Percentiles rank a stretch among this genome's conserved stretches.
phyloP scores from a whole-genome alignment of 2,113 vertebrate species.

The Ornithorhynchus anatinus region DNA sequence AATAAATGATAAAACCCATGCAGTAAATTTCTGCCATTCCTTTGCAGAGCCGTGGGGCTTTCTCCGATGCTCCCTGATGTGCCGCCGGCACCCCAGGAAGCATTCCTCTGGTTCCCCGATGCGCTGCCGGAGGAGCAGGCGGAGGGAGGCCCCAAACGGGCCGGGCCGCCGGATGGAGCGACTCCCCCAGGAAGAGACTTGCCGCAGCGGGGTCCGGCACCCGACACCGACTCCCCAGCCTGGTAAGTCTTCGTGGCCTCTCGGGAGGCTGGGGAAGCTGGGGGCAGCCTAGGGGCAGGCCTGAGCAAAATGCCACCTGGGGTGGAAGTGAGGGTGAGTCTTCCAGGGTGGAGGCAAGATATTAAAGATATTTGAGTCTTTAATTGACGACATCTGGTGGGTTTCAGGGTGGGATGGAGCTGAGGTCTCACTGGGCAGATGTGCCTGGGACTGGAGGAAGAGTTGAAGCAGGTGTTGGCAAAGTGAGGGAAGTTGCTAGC shows the following conservation, averaged over 20 bases:
- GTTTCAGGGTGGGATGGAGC: too few species aligned
- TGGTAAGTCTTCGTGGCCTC: slow-evolving; percentile 75
- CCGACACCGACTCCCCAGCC: slow-evolving; percentile 62
- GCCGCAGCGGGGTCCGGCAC: slow-evolving; percentile 54
- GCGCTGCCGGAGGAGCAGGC: slow-evolving; percentile 70
- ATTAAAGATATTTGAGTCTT: too few species aligned
- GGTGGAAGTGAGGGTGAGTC: slow-evolving; percentile 29
- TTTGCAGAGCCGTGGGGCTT: slow-evolving; percentile 55
- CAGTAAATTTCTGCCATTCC: slow-evolving; percentile 59
- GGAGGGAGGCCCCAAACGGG: slow-evolving; percentile 65
- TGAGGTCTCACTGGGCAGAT: too few species aligned
- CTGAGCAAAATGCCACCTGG: background rate
- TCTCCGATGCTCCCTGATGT: slow-evolving; percentile 66
- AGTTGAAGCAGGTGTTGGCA: too few species aligned
- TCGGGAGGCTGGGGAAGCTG: too few species aligned
- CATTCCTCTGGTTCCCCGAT: slow-evolving; percentile 56
- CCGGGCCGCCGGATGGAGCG: slow-evolving; percentile 55
- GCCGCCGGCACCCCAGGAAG: slow-evolving; percentile 30
- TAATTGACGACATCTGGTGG: too few species aligned
- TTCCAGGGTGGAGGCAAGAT: background rate
- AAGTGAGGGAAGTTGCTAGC: too few species aligned
- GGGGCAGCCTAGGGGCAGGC: too few species aligned
- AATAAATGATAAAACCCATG: slow-evolving; percentile 36
- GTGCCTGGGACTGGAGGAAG: too few species aligned
- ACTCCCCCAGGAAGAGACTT: slow-evolving; percentile 59